phyloP scores from a whole-genome alignment of 2,888 invertebrate genomes.

The Dicyrtoma fusca region DNA sequence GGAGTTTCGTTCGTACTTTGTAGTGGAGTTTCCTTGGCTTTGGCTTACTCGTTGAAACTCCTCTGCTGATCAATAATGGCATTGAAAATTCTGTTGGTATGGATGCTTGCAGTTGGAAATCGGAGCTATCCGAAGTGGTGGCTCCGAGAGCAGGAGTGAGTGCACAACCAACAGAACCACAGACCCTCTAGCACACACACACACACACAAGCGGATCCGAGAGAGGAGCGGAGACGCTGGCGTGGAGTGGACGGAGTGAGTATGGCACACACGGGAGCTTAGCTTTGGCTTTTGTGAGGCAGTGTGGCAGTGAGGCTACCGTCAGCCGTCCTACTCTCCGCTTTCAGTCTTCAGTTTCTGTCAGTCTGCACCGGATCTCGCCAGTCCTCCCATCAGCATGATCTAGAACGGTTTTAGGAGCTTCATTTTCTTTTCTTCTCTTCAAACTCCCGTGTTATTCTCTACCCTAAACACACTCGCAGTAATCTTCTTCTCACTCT shows the following conservation, averaged over 20 bases:
- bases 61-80: slow-evolving; percentile 45
- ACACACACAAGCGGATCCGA: not conserved
- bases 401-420: slow-evolving; percentile 29
- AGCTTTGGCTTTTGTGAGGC: not conserved
- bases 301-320: slow-evolving; percentile 10
- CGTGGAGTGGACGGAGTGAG: not conserved
- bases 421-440: slow-evolving; percentile 34
- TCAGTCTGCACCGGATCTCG: slow-evolving; percentile 22
- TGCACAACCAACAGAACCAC: not conserved
- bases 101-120: slow-evolving; percentile 26
- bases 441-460: slow-evolving; percentile 26
- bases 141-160: not conserved
- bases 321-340: not conserved
- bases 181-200: not conserved
- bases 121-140: slow-evolving; percentile 27
- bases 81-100: slow-evolving; percentile 43
- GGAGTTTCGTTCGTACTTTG: not conserved
- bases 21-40: not conserved
- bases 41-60: not conserved
- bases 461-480: not conserved
- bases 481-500: slow-evolving; percentile 11
- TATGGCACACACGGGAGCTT: not conserved
- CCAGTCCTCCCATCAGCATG: slow-evolving; percentile 37
- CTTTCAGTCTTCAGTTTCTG: slow-evolving; percentile 12
- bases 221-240: not conserved